These are phyloP conservation scores for Gibbula magus DNA, from an alignment of 2,888 invertebrate species.

Conservation along the genomic window DNA sequence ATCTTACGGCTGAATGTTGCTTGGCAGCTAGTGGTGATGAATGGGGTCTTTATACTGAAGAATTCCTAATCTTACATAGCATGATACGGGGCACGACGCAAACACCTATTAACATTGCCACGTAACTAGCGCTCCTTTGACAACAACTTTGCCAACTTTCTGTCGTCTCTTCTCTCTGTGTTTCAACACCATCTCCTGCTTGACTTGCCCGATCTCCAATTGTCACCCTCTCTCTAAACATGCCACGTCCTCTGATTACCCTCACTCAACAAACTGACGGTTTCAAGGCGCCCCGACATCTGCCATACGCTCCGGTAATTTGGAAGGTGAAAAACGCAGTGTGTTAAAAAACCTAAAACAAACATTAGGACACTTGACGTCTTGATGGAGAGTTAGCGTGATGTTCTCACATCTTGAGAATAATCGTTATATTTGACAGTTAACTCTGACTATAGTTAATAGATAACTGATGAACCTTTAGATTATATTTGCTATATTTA, in stretches of 20 bases:
- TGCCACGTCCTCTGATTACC: neutral
- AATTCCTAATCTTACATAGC: neutral
- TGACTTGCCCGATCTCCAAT: neutral
- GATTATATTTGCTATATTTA: no score
- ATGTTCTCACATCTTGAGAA: no score
- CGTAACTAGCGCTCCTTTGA: neutral
- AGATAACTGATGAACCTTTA: no score
- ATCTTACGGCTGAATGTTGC: no score
- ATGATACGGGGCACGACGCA: neutral
- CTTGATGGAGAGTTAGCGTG: neutral
- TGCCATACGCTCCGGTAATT: neutral
- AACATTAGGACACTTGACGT: neutral
- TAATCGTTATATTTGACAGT: no score
- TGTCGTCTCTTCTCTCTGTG: neutral
- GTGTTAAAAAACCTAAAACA: neutral
- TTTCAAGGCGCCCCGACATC: slow-evolving; percentile 4
- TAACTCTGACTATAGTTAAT: no score
- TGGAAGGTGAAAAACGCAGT: neutral
- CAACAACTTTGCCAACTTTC: neutral
- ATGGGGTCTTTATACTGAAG: neutral
- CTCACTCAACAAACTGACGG: neutral
- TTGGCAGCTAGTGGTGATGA: neutral
- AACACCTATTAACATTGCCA: neutral
- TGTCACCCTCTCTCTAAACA: neutral
- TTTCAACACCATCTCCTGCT: neutral